Evolutionary conservation across 2,888 invertebrate species (phyloP).

Genomic region (Melinaea menophilus): DNA sequence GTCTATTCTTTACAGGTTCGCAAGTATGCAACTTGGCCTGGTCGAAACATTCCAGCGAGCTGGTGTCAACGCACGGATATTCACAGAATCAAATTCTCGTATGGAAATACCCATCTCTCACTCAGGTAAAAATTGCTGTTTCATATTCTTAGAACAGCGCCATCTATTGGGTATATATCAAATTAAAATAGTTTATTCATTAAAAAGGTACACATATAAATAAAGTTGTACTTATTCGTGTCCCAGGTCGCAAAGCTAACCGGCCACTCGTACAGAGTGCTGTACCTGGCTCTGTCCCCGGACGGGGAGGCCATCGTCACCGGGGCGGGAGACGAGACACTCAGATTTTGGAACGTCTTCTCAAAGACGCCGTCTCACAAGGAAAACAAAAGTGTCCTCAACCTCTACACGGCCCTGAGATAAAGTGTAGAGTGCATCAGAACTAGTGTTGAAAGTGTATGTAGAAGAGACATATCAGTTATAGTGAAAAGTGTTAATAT

Average conservation of each 20-base stretch:
- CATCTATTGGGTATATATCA: too few relatives aligned
- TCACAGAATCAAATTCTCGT: conserved; percentile 99
- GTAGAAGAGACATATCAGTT: background rate
- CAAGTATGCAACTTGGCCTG: conserved; percentile 99
- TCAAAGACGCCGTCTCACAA: conserved; percentile 97
- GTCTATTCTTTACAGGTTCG: conserved; percentile 79
- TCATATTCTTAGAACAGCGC: background rate
- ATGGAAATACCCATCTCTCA: conserved; percentile 98
- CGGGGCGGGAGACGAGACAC: conserved; percentile 98
- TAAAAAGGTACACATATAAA: too few relatives aligned
- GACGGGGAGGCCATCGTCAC: conserved; percentile 99
- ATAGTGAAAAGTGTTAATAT: background rate
- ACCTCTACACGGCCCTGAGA: conserved; percentile 89
- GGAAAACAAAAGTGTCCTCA: conserved; percentile 95
- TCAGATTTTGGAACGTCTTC: conserved; percentile 99
- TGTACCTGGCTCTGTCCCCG: conserved; percentile 97
- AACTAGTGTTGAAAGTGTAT: conserved; percentile 4
- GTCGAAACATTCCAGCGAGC: conserved; percentile 98
- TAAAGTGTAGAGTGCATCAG: conserved; percentile 41
- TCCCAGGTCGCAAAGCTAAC: conserved; percentile 95
- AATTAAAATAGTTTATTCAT: too few relatives aligned
- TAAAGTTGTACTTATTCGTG: conserved; percentile 13
- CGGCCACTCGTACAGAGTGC: conserved; percentile 96
- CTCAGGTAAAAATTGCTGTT: conserved; percentile 80
- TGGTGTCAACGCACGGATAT: conserved; percentile 98